These are phyloP conservation scores for Philhelius pedissequus DNA, from an alignment of 2,888 invertebrate genomes.

Conservation along the genomic window DNA sequence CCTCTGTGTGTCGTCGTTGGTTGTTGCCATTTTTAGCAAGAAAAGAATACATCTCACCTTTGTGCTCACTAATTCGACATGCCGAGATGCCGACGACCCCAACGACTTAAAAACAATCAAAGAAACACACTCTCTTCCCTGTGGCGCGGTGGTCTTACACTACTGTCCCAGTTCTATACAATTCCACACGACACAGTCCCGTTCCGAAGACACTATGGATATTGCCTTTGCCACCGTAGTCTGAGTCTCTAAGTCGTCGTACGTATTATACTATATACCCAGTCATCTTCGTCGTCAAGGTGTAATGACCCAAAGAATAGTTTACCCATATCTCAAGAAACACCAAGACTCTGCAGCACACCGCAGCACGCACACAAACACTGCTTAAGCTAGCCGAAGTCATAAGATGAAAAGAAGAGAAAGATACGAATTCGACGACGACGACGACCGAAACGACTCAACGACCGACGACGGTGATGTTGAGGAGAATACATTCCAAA, in stretches of 20 bases:
- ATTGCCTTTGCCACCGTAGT: constrained; percentile 24
- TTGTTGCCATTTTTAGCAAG: background rate
- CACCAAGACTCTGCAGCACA: background rate
- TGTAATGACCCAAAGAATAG: constrained; percentile 66
- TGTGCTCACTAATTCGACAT: constrained; percentile 55
- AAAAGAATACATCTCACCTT: constrained; percentile 49
- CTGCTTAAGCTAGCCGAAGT: background rate
- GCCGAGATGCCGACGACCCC: constrained; percentile 57
- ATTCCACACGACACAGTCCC: constrained; percentile 49
- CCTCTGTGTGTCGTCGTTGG: background rate
- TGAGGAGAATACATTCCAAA: constrained; percentile 40
- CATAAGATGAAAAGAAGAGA: constrained; percentile 34
- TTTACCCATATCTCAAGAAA: constrained; percentile 42
- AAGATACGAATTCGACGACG: background rate
- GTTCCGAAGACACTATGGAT: constrained; percentile 60
- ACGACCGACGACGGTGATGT: background rate
- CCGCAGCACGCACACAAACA: constrained; percentile 33
- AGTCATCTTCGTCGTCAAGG: constrained; percentile 39
- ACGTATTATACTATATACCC: background rate
- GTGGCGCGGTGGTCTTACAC: background rate
- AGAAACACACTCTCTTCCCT: background rate
- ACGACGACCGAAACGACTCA: no score
- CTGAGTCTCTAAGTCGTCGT: background rate
- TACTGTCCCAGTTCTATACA: constrained; percentile 55
- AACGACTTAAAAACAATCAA: constrained; percentile 47